A percentile compares a stretch with the other conserved stretches of the same genome.
These are phyloP conservation scores for Trileptium ribeirensis DNA, from an alignment of 2,888 invertebrate genomes.

Conservation along the genomic window DNA sequence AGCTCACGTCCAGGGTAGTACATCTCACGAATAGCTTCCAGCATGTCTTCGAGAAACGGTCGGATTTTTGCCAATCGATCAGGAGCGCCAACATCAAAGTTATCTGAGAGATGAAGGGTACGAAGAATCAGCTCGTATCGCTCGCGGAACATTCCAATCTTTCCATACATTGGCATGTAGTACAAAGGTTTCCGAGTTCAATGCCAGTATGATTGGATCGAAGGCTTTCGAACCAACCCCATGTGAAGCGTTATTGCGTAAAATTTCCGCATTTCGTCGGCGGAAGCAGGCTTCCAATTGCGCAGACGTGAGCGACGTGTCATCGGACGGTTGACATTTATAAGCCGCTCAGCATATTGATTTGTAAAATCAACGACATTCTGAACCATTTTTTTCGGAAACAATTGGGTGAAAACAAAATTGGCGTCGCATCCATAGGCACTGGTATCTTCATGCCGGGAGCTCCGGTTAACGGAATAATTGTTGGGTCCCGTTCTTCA, in stretches of 20 bases:
- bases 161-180: slow-evolving; percentile 15
- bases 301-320: neutral
- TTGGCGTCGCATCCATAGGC: neutral
- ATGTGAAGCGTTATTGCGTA: slow-evolving; percentile 15
- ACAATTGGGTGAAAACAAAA: slow-evolving; percentile 1
- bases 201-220: slow-evolving; percentile 8
- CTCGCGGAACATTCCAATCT: slow-evolving; percentile 7
- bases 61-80: slow-evolving; percentile 1
- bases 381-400: neutral
- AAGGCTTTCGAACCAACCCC: neutral
- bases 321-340: neutral
- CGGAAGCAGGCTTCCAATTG: neutral
- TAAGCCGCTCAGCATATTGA: neutral
- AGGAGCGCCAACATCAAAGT: neutral
- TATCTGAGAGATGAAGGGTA: slow-evolving; percentile 4
- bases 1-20: slow-evolving; percentile 1
- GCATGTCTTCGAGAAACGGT: slow-evolving; percentile 12
- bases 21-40: neutral
- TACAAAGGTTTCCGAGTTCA: neutral
- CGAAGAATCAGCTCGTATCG: slow-evolving; percentile 2
- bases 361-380: neutral
- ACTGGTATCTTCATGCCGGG: neutral
- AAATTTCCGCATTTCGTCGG: slow-evolving; percentile 5
- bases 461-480: too few relatives aligned
- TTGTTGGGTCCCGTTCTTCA: too few relatives aligned